Evolutionary conservation across 2,797 vertebrate genomes (phyloP).

Genomic region (Neolamprologus multifasciatus): DNA sequence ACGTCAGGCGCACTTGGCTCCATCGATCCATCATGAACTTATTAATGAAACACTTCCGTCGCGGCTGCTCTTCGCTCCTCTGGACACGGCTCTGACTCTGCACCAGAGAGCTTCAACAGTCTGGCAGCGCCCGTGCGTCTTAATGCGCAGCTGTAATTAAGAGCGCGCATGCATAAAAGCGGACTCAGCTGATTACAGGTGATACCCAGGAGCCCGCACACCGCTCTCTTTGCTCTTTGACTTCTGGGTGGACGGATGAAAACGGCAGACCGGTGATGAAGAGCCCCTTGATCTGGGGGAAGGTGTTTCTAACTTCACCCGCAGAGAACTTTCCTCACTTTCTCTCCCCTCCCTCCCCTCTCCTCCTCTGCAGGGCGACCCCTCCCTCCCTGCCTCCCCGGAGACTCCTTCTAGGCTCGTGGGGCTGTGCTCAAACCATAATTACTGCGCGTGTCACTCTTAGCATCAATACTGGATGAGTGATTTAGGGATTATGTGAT

Average conservation of each 20-base stretch:
- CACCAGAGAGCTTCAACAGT: background rate
- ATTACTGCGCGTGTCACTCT: conserved; percentile 15
- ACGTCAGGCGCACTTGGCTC: conserved; percentile 5
- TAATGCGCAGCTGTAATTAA: background rate
- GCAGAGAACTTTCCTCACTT: conserved; percentile 42
- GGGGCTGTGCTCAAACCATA: background rate
- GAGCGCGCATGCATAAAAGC: background rate
- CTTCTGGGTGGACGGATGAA: conserved; percentile 17
- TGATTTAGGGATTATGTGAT: conserved; percentile 11
- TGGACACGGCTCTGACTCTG: conserved; percentile 3
- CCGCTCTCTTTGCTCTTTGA: background rate
- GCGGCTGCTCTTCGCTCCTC: background rate
- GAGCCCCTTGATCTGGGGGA: background rate
- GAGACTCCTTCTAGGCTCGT: background rate
- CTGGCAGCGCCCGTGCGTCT: background rate
- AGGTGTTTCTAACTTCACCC: conserved; percentile 25
- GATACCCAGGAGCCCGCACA: background rate
- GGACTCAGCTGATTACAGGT: background rate
- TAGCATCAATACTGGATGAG: background rate
- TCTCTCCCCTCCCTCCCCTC: conserved; percentile 25
- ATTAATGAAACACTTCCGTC: background rate
- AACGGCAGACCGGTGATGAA: background rate
- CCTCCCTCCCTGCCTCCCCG: background rate
- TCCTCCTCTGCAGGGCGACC: background rate
- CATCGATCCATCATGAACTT: conserved; percentile 40